phyloP scores from a whole-genome alignment of 1,140 invertebrate species.

The Helicoverpa armigera region DNA sequence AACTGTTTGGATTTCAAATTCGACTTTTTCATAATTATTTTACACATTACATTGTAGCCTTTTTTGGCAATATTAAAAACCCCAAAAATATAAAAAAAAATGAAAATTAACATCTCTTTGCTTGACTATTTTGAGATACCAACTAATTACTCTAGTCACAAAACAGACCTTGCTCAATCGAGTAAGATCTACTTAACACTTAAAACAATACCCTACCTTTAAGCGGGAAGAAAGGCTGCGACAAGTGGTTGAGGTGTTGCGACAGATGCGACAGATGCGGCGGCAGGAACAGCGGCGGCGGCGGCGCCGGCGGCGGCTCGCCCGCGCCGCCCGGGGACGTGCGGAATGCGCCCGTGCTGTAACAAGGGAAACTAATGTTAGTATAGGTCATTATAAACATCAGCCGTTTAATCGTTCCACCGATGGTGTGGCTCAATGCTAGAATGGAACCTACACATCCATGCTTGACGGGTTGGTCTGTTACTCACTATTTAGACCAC shows the following conservation, averaged over 20 bases:
- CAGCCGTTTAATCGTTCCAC: too few species aligned
- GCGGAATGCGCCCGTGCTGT: conserved; percentile 72
- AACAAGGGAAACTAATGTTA: conserved; percentile 52
- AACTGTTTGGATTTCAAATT: too few species aligned
- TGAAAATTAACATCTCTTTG: too few species aligned
- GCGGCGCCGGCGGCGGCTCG: conserved; percentile 85
- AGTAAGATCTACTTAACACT: background rate
- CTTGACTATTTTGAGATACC: too few species aligned
- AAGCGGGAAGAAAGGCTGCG: conserved; percentile 93
- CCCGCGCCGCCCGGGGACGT: conserved; percentile 83
- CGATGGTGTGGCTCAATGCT: too few species aligned
- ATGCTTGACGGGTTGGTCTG: too few species aligned
- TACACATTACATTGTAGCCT: too few species aligned
- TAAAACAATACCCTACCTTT: conserved; percentile 87
- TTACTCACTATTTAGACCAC: too few species aligned
- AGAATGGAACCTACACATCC: too few species aligned
- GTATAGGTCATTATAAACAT: background rate
- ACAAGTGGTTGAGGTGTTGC: conserved; percentile 89
- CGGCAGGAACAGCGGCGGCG: conserved; percentile 92
- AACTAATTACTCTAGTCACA: background rate
- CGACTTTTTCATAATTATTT: too few species aligned
- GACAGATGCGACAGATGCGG: conserved; percentile 91
- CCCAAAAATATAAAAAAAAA: too few species aligned
- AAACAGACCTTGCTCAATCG: background rate
- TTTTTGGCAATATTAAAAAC: too few species aligned